phyloP scores from a whole-genome alignment of 2,797 vertebrate species.

The Coranthus polyacanthus region DNA sequence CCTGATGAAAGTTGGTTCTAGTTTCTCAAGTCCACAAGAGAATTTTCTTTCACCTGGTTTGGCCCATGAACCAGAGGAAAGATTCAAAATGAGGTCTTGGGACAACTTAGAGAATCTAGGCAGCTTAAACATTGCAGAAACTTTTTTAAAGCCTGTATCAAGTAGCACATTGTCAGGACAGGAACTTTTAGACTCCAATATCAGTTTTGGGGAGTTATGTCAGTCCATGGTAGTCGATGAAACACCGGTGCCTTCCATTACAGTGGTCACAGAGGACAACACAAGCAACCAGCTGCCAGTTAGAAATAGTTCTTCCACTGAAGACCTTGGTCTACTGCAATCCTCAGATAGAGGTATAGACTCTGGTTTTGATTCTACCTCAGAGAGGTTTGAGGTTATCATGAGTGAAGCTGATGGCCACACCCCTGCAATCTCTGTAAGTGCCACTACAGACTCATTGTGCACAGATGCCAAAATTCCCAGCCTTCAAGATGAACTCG shows the following conservation, averaged over 20 bases:
- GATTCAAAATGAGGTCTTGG: conserved; percentile 79
- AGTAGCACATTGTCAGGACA: conserved; percentile 73
- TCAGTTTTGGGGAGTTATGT: conserved; percentile 52
- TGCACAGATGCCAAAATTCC: conserved; percentile 85
- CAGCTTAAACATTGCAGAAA: conserved; percentile 73
- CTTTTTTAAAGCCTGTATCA: conserved; percentile 73
- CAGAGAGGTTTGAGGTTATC: conserved; percentile 68
- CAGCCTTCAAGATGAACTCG: conserved; percentile 67
- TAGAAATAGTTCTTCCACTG: conserved; percentile 75
- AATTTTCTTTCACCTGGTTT: conserved; percentile 77
- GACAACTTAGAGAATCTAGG: conserved; percentile 78
- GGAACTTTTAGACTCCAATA: conserved; percentile 73
- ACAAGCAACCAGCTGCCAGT: conserved; percentile 64
- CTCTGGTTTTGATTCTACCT: conserved; percentile 82
- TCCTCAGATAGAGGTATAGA: conserved; percentile 70
- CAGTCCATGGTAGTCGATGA: conserved; percentile 74
- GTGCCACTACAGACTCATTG: conserved; percentile 75
- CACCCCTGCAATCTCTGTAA: conserved; percentile 61
- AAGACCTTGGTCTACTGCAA: conserved; percentile 71
- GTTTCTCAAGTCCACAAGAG: conserved; percentile 69
- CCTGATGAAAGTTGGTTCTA: conserved; percentile 84
- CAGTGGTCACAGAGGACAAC: conserved; percentile 72
- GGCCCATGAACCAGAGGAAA: conserved; percentile 75
- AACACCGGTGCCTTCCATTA: conserved; percentile 84
- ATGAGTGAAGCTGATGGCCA: conserved; percentile 66